Percentiles rank a stretch among this genome's conserved stretches.
Conservation (phyloP, 2,888 invertebrate genomes). For the Anthophora plumipes region DNA sequence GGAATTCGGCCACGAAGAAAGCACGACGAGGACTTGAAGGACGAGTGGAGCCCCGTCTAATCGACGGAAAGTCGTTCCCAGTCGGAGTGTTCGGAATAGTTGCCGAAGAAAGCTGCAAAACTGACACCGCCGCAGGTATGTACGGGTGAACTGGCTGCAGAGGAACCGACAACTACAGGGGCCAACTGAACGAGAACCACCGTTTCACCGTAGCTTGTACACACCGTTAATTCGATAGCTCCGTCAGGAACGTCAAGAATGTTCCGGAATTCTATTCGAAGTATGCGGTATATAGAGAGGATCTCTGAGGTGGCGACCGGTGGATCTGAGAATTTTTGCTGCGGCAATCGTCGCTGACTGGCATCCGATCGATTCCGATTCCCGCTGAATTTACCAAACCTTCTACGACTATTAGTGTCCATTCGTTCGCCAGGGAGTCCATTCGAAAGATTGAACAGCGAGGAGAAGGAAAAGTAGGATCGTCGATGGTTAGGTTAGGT, state of each 20-base stretch:
- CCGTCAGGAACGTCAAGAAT: slow-evolving; percentile 71
- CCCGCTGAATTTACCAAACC: slow-evolving; percentile 47
- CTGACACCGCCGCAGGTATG: slow-evolving; percentile 68
- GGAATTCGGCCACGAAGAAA: slow-evolving; percentile 64
- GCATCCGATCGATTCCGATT: slow-evolving; percentile 62
- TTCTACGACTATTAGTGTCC: slow-evolving; percentile 48
- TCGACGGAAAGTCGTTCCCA: slow-evolving; percentile 63
- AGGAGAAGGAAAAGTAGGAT: too few species aligned
- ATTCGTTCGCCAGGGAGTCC: slow-evolving; percentile 29
- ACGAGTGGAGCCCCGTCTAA: slow-evolving; percentile 42
- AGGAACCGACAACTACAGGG: slow-evolving; percentile 53
- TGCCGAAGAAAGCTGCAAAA: slow-evolving; percentile 71
- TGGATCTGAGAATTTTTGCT: slow-evolving; percentile 64
- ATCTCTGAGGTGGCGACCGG: slow-evolving; percentile 29
- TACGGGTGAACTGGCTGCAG: slow-evolving; percentile 46
- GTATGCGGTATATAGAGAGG: slow-evolving; percentile 58
- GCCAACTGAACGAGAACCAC: slow-evolving; percentile 33
- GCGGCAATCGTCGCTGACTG: slow-evolving; percentile 48
- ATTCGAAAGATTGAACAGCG: slow-evolving; percentile 29
- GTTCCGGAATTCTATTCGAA: slow-evolving; percentile 70
- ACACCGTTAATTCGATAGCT: slow-evolving; percentile 71
- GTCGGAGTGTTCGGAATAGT: slow-evolving; percentile 62
- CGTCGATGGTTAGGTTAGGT: slow-evolving; percentile 17
- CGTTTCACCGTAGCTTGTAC: slow-evolving; percentile 54
- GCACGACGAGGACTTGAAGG: neutral